phyloP scores from a whole-genome alignment of 1,140 invertebrate genomes.

The Drosophila tropicalis region DNA sequence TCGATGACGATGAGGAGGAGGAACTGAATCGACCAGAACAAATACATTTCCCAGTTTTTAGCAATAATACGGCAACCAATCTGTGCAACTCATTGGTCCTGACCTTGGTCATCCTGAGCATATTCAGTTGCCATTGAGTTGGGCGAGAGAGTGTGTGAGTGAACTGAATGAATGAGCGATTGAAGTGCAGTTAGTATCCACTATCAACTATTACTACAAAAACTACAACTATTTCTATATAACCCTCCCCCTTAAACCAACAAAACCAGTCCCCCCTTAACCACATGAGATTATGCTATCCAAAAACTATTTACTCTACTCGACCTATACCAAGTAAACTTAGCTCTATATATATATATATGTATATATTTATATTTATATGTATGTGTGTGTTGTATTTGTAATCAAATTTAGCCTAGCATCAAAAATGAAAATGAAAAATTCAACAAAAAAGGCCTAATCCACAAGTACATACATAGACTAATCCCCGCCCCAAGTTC shows the following conservation, averaged over 20 bases:
- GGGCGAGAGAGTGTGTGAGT: conserved; percentile 27
- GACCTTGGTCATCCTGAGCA: conserved; percentile 26
- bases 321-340: not conserved
- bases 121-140: conserved; percentile 49
- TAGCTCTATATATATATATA: conserved; percentile 36
- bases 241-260: conserved; percentile 48
- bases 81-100: conserved; percentile 18
- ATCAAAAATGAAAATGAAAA: conserved; percentile 61
- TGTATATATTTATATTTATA: conserved; percentile 35
- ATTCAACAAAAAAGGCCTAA: conserved; percentile 29
- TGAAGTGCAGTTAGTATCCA: conserved; percentile 32
- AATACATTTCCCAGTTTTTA: conserved; percentile 82
- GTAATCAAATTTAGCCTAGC: conserved; percentile 70
- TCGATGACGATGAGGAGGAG: conserved; percentile 80
- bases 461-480: conserved; percentile 20
- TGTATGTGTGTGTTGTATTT: conserved; percentile 66
- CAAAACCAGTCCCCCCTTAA: conserved; percentile 40
- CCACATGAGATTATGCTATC: conserved; percentile 42
- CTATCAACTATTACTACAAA: conserved; percentile 32
- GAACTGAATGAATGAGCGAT: conserved; percentile 20
- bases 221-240: conserved; percentile 31
- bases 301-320: conserved; percentile 49
- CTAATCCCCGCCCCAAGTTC: conserved; percentile 1
- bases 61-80: conserved; percentile 37
- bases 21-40: conserved; percentile 81